phyloP scores from a whole-genome alignment of 2,888 invertebrate species.

The Cephus pulcher region DNA sequence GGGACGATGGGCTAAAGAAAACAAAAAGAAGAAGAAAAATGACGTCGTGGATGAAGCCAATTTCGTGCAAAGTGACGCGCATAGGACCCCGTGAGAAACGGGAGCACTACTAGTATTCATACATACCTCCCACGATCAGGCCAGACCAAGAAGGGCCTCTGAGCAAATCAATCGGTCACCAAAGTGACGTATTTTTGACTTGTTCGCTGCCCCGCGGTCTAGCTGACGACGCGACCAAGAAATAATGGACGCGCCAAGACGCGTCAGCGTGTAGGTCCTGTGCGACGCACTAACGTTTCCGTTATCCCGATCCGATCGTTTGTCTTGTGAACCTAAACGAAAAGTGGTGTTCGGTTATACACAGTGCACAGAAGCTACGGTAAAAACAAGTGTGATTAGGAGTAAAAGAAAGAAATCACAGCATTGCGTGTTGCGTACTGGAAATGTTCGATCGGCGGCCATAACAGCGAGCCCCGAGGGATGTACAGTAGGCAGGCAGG shows the following conservation, averaged over 20 bases:
- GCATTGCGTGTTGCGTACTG: neutral
- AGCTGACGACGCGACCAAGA: neutral
- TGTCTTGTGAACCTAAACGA: neutral
- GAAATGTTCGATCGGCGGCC: neutral
- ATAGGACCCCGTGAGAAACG: neutral
- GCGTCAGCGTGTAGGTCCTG: neutral
- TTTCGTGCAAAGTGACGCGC: neutral
- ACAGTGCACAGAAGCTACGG: neutral
- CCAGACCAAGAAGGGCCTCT: conserved; percentile 22
- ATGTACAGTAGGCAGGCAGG: neutral
- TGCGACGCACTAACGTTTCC: neutral
- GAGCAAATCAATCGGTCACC: conserved; percentile 36
- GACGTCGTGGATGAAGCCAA: neutral
- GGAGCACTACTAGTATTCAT: neutral
- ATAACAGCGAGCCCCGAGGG: neutral
- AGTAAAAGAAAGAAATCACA: neutral
- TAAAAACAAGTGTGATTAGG: neutral
- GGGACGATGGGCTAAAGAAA: neutral
- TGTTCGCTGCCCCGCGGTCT: neutral
- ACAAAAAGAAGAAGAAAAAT: neutral
- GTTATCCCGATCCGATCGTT: neutral
- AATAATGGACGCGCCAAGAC: neutral
- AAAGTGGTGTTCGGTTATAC: neutral
- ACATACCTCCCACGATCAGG: conserved; percentile 1
- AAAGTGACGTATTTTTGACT: neutral